Percentiles rank a stretch among this genome's conserved stretches.
phyloP scores from a whole-genome alignment of 2,797 vertebrate genomes.

The Aldrovandia affinis region DNA sequence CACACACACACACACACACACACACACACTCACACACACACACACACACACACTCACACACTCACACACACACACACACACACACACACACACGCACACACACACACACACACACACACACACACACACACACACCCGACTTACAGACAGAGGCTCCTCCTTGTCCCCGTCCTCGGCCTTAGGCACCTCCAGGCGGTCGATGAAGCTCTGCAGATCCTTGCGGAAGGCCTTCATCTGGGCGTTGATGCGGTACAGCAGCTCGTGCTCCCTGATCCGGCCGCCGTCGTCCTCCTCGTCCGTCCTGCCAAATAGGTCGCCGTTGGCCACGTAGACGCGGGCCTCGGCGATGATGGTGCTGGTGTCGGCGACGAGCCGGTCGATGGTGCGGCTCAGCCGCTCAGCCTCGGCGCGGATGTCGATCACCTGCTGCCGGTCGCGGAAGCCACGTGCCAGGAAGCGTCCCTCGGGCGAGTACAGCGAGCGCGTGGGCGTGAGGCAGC shows the following conservation, averaged over 20 bases:
- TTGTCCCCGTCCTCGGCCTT: conserved; percentile 86
- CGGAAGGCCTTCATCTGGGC: conserved; percentile 98
- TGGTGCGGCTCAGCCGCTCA: conserved; percentile 92
- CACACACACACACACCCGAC: conserved; percentile 72
- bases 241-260: conserved; percentile 95
- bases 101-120: background rate
- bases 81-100: background rate
- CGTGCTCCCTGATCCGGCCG: conserved; percentile 93
- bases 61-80: background rate
- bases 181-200: conserved; percentile 94
- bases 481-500: conserved; percentile 93
- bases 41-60: too few species aligned
- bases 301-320: conserved; percentile 91
- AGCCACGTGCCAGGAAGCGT: conserved; percentile 90
- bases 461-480: conserved; percentile 85
- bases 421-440: conserved; percentile 96
- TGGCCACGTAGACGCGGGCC: conserved; percentile 90
- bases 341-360: conserved; percentile 97
- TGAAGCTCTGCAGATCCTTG: conserved; percentile 96
- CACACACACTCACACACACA: background rate
- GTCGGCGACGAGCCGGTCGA: conserved; percentile 94
- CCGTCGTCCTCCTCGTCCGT: conserved; percentile 96
- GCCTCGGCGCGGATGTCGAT: conserved; percentile 96
- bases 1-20: background rate
- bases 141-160: conserved; percentile 98